Conservation (phyloP, 2,888 invertebrate genomes). For the Philereme transversata region DNA sequence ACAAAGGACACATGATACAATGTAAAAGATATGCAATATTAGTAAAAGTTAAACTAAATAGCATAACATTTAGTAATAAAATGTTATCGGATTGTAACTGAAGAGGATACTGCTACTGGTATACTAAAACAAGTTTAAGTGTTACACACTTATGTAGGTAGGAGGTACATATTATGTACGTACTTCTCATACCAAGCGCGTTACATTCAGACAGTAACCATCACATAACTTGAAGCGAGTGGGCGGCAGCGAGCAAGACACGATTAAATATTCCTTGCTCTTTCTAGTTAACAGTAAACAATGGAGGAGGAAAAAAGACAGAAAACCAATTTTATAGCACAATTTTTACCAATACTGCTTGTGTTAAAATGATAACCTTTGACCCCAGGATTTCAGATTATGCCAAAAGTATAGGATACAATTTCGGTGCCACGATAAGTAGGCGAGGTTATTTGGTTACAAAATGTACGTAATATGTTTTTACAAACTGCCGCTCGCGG, state of each 20-base stretch:
- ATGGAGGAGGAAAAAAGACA: conserved; percentile 50
- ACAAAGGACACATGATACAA: background rate
- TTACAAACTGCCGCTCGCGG: too few relatives aligned
- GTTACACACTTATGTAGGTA: conserved; percentile 23
- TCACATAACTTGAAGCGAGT: conserved; percentile 56
- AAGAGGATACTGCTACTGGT: background rate
- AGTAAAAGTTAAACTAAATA: background rate
- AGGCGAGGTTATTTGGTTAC: conserved; percentile 2
- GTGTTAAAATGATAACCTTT: conserved; percentile 65
- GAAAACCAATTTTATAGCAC: conserved; percentile 29
- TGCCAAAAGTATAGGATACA: conserved; percentile 15
- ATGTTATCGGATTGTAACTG: conserved; percentile 3
- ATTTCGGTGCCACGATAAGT: conserved; percentile 8
- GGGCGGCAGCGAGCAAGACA: conserved; percentile 60
- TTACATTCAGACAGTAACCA: conserved; percentile 13
- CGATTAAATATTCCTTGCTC: conserved; percentile 54
- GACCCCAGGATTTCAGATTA: conserved; percentile 53
- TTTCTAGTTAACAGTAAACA: conserved; percentile 40
- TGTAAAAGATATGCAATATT: background rate
- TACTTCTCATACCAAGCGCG: too few relatives aligned
- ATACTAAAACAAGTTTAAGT: conserved; percentile 32
- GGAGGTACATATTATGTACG: too few relatives aligned
- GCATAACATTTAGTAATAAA: conserved; percentile 9
- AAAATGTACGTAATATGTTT: background rate
- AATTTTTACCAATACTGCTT: conserved; percentile 50